These are phyloP conservation scores for Pogoniulus pusillus DNA, from an alignment of 2,797 vertebrate genomes.

Conservation along the genomic window DNA sequence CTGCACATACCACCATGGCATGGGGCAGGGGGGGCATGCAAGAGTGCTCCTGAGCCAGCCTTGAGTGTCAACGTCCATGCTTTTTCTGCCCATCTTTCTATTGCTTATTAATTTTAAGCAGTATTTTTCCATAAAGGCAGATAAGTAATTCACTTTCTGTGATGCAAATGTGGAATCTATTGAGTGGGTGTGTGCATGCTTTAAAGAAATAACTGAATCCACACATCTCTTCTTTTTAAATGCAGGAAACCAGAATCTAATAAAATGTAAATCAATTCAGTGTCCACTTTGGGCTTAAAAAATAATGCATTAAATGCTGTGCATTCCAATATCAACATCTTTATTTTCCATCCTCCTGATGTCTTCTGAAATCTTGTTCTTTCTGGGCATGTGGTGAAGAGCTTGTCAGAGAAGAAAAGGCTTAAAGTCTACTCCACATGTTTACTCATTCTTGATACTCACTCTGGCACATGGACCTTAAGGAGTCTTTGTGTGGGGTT, in stretches of 20 bases:
- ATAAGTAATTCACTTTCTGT: slow-evolving; percentile 6
- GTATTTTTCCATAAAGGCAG: not conserved
- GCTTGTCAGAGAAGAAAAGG: not conserved
- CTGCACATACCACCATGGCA: not conserved
- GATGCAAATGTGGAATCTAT: slow-evolving; percentile 38
- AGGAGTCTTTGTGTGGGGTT: not conserved
- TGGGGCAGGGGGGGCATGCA: not conserved
- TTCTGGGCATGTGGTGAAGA: not conserved
- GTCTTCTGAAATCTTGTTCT: not conserved
- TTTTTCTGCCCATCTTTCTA: not conserved
- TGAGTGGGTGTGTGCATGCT: slow-evolving; percentile 18
- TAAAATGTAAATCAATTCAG: slow-evolving; percentile 63
- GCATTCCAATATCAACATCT: slow-evolving; percentile 35
- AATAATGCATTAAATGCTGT: not conserved
- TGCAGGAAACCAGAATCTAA: slow-evolving; percentile 61
- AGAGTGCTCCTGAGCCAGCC: not conserved
- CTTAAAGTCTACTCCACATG: not conserved
- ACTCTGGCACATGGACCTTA: not conserved
- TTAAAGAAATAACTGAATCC: slow-evolving; percentile 52
- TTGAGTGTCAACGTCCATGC: not conserved
- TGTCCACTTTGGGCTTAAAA: slow-evolving; percentile 28
- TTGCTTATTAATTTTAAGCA: not conserved
- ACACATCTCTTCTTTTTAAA: slow-evolving; percentile 49
- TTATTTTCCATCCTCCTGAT: slow-evolving; percentile 23
- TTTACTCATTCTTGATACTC: not conserved